phyloP scores from a whole-genome alignment of 1,140 invertebrate species.

The Heterodera carotae region DNA sequence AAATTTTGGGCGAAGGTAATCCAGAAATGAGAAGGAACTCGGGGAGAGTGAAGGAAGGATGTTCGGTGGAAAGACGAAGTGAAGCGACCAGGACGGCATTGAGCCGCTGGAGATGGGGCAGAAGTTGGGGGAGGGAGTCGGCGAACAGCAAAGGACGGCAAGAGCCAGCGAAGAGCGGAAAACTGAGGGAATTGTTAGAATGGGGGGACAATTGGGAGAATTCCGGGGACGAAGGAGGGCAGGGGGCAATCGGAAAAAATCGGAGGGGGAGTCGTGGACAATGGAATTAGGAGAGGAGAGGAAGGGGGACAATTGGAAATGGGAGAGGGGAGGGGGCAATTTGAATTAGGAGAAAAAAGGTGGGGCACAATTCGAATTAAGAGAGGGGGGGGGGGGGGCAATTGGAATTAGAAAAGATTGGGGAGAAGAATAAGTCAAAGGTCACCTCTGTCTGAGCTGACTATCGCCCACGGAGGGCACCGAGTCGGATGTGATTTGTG shows the following conservation, averaged over 20 bases:
- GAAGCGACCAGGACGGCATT: conserved; percentile 13
- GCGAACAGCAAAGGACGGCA: conserved; percentile 10
- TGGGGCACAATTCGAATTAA: not conserved
- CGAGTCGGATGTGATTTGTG: not conserved
- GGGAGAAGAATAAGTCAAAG: not conserved
- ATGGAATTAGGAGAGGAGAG: too few species aligned
- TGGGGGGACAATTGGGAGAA: not conserved
- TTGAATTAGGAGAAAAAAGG: too few species aligned
- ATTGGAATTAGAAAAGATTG: not conserved
- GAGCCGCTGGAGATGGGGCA: not conserved
- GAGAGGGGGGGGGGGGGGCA: not conserved
- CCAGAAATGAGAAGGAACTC: conserved; percentile 1
- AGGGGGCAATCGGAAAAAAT: too few species aligned
- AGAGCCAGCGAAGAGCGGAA: conserved; percentile 22
- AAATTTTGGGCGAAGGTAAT: not conserved
- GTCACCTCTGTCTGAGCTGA: conserved; percentile 15
- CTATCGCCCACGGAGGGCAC: not conserved
- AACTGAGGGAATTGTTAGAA: not conserved
- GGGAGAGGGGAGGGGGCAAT: too few species aligned
- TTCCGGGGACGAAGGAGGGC: too few species aligned
- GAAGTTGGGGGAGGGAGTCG: not conserved
- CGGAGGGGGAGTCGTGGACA: too few species aligned
- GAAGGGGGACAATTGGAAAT: too few species aligned
- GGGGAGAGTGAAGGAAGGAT: not conserved
- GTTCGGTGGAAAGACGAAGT: conserved; percentile 7